Evolutionary conservation across 53 echinoderm and acorn worm species (phyloP), one percentile per base, ranked within the genome.

Genomic region (Mesocentrotus franciscanus): DNA sequence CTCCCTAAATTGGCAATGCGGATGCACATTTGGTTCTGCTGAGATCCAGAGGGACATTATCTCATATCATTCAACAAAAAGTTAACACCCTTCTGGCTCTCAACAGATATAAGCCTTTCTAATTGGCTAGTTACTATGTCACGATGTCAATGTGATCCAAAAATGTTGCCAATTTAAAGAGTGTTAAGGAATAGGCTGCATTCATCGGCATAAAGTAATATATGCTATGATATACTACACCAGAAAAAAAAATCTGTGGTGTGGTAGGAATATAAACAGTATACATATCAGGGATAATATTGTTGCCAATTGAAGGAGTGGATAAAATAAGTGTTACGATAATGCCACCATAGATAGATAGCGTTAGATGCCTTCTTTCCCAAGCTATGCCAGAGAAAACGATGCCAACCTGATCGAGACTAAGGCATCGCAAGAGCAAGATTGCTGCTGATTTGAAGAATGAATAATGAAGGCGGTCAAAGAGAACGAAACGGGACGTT

Each of bases 241-340:
- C 87, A 26, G 57, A 57, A 83, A 17, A 18, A 56, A n/a, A 29
- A 58, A n/a, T 87, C 18, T 84, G 42, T 36, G 87, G 58, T 84
- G 42, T 36, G 87, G 58, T 27, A 58, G 87, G 87, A 58, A 58
- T 42, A 58, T 16, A 87, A 27, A 42, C 29, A 57, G 87, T 29
- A 87, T 57, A 75, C 3, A 87, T 58, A 87, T 87, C 26, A 10
- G 56, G 87, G 58, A 55, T 61, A 33, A 20, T 2, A 66, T 58
- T 10, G 30, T 91, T 91, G 91, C 91, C 91, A 91, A 91, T 66
- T 91, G n/a, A 91, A 35, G 64, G 91, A 91, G 68, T 18, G 66
- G 16, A 34, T 66, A 62, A 36, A 24, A 33, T 62, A n/a, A 64
- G 66, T 66, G 91, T 91, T 91, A 91, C 91, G 9, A 60, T 33